phyloP scores from a whole-genome alignment of 2,113 vertebrate genomes.

The Mionectes macconnelli region DNA sequence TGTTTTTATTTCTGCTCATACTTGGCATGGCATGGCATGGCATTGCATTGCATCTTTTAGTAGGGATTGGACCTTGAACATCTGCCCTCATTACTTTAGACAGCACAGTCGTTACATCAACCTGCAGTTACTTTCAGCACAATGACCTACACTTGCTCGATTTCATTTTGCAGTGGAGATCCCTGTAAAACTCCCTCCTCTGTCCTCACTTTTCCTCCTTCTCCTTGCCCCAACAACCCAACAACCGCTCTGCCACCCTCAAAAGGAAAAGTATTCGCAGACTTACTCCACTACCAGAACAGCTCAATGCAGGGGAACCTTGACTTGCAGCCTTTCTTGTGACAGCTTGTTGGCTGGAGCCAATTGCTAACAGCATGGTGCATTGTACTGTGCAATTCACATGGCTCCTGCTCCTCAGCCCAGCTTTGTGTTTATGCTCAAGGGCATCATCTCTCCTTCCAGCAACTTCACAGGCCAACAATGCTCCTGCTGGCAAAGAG shows the following conservation, averaged over 20 bases:
- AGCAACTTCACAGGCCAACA: background rate
- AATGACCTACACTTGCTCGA: background rate
- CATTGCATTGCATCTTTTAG: background rate
- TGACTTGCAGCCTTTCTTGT: conserved; percentile 2
- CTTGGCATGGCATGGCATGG: background rate
- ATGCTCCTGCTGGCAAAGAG: background rate
- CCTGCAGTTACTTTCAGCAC: background rate
- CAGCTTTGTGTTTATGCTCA: background rate
- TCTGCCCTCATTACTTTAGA: background rate
- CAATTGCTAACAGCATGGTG: background rate
- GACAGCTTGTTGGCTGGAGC: background rate
- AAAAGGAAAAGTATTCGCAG: conserved; percentile 3
- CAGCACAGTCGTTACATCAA: background rate
- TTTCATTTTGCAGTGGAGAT: background rate
- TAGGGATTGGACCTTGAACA: background rate
- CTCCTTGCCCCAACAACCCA: background rate
- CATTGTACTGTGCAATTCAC: background rate
- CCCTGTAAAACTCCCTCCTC: background rate
- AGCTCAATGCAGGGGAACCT: background rate
- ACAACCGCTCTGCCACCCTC: background rate
- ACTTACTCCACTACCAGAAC: conserved; percentile 17
- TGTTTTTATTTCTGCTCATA: background rate
- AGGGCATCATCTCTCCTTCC: background rate
- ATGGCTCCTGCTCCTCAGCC: background rate
- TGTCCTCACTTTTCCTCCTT: background rate